A percentile compares a stretch with the other conserved stretches of the same genome.
Conservation (phyloP, 2,113 vertebrate species). For the Plectropomus leopardus region DNA sequence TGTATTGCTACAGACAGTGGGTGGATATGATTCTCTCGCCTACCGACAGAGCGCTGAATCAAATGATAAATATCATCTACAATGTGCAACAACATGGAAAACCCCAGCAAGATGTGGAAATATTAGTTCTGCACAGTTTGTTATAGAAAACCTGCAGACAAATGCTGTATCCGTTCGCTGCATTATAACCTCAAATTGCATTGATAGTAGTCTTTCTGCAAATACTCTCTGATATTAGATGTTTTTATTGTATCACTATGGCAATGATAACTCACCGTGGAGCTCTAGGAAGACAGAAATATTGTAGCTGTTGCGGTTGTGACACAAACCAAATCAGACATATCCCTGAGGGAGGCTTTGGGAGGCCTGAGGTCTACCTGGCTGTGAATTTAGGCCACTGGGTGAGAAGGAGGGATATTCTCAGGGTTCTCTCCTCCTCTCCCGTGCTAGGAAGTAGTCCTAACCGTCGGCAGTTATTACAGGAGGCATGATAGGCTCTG, state of each 20-base stretch:
- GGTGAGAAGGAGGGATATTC: constrained; percentile 66
- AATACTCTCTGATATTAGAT: constrained; percentile 11
- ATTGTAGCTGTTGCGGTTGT: constrained; percentile 31
- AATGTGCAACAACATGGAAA: constrained; percentile 8
- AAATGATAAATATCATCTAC: constrained; percentile 39
- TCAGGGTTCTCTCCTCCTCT: constrained; percentile 34
- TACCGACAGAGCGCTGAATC: constrained; percentile 1
- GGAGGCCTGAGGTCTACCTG: constrained; percentile 59
- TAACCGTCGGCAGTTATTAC: constrained; percentile 71
- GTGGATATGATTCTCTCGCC: constrained; percentile 47
- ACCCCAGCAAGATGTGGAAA: constrained; percentile 16
- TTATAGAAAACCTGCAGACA: constrained; percentile 4
- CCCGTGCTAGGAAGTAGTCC: constrained; percentile 22
- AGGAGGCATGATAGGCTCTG: constrained; percentile 53
- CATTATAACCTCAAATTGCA: background rate
- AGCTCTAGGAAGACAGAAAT: constrained; percentile 36
- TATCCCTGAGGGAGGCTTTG: constrained; percentile 26
- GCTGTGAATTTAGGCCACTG: constrained; percentile 69
- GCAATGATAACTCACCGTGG: constrained; percentile 26
- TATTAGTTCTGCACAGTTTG: constrained; percentile 10
- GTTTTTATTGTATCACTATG: constrained; percentile 32
- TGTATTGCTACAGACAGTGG: constrained; percentile 36
- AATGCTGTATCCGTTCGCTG: background rate
- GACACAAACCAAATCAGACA: constrained; percentile 62
- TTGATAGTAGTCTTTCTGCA: constrained; percentile 1